Base-by-base conservation (phyloP, 2,888 invertebrate genomes). In the Eugnorisma glareosa region DNA sequence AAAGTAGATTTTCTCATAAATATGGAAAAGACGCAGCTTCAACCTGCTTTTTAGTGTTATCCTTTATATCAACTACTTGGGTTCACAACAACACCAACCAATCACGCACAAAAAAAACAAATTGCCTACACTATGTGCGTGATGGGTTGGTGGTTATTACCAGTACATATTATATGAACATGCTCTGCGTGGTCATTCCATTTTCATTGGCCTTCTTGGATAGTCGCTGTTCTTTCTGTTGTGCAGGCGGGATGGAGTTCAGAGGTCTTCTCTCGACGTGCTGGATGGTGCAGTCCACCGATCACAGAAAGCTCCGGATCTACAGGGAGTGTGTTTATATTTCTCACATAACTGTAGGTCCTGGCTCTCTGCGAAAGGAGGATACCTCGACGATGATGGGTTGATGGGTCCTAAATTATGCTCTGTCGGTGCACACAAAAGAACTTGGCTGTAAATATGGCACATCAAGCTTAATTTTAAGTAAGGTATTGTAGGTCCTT, bases 291-390 rank as follows among this genome's bases (percentile, higher is more conserved):
- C 59, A 59, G 31, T 35, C 61, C 61, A 21, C 31, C 61, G 21
- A 61, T 35, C 61, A 61, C 61, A 61, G 5, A 61, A 61, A 61
- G 61, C 61, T n/a, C 61, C 61, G 61, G 61, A 61, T 61, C 59
- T 61, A 61, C 59, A 61, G 59, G 59, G 59, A 35, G 31, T 61
- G 59, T 61, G 31, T 4, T 0, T 31, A 21, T 21, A 11, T 10
- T 10, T 61, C 21, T 21, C 21, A 61, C 59, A 61, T 21, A 31
- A 31, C 59, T 61, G 31, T 61, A 31, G 59, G 59, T 61, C 59
- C 21, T 61, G 59, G 59, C 59, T 15, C 31, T 61, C 21, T 61
- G 59, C 59, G 31, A 61, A 61, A 61, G 59, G 59, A 11, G 59
- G 59, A 61, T 61, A n/a, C 59, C 31, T 61, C 21, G 31, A 61